Base-by-base conservation (phyloP, 2,113 vertebrate species). In the Otocyon megalotis region DNA sequence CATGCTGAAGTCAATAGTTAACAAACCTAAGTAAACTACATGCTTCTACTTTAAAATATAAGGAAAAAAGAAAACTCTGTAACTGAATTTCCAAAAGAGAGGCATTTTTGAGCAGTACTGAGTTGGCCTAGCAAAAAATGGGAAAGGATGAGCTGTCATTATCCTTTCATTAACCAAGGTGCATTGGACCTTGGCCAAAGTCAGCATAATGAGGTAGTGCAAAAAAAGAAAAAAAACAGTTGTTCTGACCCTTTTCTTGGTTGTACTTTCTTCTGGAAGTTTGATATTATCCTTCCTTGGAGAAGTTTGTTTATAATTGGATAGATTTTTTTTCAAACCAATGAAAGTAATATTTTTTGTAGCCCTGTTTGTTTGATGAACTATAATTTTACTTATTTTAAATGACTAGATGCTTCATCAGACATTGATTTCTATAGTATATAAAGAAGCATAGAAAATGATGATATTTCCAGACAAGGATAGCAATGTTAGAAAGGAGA, bases 41-140 rank as follows among this genome's bases (percentile, higher is more conserved):
- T 87, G 58, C 2, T 43, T 79, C 3, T 77, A 17, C 10, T 65
- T 92, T 79, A 82, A 54, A 97, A 54, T 88, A 3, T 62, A 53
- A 58, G 84, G 88, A 15, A 60, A 69, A 86, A 58, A 63, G 28
- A 5, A 4, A 72, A 24, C 17, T 62, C 30, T 94, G 28, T 72
- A 91, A 74, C 50, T 87, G 91, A 93, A 80, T 96, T 91, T 97
- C 22, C 65, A 48, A 91, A 97, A 74, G 20, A 88, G 22, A 93
- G 24, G 15, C 17, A 74, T 79, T 96, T 97, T 90, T 90, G 54
- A 95, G 83, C 28, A 97, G 88, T 83, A 93, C n/a, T 69, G 86
- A 96, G 56, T 96, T 91, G 80, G 97, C 89, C 76, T 50, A n/a
- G 37, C 43, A 89, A 97, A 97, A 98, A 97, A 97, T 92, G 37